Evolutionary conservation across 2,113 vertebrate species (phyloP).

Genomic region (Carlito syrichta): DNA sequence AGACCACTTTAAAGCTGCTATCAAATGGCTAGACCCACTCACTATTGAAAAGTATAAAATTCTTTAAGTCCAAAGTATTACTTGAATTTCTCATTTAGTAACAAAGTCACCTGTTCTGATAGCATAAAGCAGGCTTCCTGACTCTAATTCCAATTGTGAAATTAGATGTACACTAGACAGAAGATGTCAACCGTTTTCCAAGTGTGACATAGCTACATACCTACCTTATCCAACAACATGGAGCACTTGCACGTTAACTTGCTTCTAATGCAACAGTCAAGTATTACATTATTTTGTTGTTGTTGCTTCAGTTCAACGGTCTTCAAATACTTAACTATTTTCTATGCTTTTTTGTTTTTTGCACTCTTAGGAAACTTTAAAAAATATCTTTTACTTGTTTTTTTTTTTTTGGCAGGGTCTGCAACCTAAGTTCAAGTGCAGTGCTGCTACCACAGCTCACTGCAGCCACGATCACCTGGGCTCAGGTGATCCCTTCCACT

Average conservation of each 20-base stretch:
- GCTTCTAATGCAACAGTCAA: rapidly evolving
- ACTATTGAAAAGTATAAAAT: not conserved
- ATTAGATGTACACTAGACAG: rapidly evolving
- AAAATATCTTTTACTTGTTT: not conserved
- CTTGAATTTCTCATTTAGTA: too few species aligned
- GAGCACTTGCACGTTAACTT: rapidly evolving
- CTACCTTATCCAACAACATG: not conserved
- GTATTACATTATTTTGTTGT: rapidly evolving
- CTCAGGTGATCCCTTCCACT: too few species aligned
- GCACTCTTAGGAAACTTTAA: not conserved
- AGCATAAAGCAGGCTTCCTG: too few species aligned
- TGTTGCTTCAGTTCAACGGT: not conserved
- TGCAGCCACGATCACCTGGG: too few species aligned
- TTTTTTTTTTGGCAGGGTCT: too few species aligned
- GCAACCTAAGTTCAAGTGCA: too few species aligned
- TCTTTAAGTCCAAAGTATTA: not conserved
- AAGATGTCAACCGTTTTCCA: not conserved
- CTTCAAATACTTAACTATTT: too few species aligned
- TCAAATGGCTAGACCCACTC: not conserved
- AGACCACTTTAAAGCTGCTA: too few species aligned
- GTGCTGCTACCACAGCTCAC: too few species aligned
- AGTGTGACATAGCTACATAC: rapidly evolving
- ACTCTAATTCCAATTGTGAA: too few species aligned
- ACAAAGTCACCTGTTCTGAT: not conserved
- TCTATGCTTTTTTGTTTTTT: not conserved